These are phyloP conservation scores for Calidris pygmaea DNA, from an alignment of 2,113 vertebrate genomes.

Conservation along the genomic window DNA sequence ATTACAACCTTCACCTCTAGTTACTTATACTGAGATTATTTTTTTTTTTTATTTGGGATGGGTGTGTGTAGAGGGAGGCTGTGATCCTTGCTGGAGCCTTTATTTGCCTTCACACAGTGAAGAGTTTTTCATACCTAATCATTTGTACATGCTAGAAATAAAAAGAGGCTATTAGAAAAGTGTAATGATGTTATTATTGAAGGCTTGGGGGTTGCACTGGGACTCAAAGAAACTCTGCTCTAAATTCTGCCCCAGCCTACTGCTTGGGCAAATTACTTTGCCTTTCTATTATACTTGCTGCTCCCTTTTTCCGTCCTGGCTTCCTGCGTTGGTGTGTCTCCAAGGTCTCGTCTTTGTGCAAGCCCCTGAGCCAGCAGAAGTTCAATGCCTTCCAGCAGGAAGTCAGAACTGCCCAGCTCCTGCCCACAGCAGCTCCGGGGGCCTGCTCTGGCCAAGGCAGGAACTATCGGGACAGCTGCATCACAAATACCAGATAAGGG, in stretches of 20 bases:
- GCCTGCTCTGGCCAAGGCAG: neutral
- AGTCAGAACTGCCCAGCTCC: constrained; percentile 20
- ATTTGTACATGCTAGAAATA: neutral
- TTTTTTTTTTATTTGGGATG: neutral
- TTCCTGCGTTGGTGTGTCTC: constrained; percentile 21
- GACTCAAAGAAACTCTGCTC: neutral
- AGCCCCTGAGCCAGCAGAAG: neutral
- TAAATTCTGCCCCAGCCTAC: constrained; percentile 8
- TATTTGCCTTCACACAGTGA: neutral
- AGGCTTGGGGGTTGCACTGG: neutral
- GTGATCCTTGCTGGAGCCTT: neutral
- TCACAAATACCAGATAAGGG: neutral
- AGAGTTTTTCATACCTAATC: neutral
- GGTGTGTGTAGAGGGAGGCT: too few relatives aligned
- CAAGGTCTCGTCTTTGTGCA: neutral
- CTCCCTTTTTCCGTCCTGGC: constrained; percentile 30
- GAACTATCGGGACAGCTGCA: neutral
- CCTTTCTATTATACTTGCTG: neutral
- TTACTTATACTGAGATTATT: neutral
- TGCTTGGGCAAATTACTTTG: constrained; percentile 5
- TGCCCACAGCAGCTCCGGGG: neutral
- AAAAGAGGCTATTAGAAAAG: neutral
- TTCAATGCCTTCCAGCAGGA: neutral
- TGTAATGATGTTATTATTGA: neutral
- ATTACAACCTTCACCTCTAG: neutral